phyloP scores from a whole-genome alignment of 2,888 invertebrate species.

The Nomada fucata region DNA sequence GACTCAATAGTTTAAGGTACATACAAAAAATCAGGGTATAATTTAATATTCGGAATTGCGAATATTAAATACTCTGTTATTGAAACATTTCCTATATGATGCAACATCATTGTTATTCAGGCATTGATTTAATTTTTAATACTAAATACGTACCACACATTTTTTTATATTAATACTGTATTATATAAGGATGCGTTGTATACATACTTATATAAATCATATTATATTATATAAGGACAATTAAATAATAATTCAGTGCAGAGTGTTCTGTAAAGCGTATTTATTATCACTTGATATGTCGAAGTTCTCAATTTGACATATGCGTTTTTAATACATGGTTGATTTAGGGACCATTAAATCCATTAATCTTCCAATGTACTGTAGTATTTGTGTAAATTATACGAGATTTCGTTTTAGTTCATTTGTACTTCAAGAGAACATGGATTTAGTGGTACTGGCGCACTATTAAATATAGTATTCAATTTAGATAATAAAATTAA shows the following conservation, averaged over 20 bases:
- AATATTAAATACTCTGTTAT: conserved; percentile 34
- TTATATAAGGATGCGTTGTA: conserved; percentile 18
- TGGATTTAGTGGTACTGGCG: background rate
- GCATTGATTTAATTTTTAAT: conserved; percentile 36
- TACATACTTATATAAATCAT: background rate
- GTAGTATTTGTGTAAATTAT: background rate
- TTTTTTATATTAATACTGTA: conserved; percentile 34
- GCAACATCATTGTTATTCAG: conserved; percentile 14
- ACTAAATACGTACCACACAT: conserved; percentile 26
- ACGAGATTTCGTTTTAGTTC: too few species aligned
- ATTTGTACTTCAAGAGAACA: background rate
- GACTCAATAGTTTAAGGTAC: conserved; percentile 13
- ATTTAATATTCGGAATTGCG: conserved; percentile 11
- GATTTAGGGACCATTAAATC: conserved; percentile 12
- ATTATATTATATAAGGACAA: conserved; percentile 14
- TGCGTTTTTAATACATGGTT: background rate
- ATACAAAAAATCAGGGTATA: conserved; percentile 9
- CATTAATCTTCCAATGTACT: conserved; percentile 22
- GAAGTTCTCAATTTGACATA: background rate
- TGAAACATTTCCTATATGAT: conserved; percentile 16
- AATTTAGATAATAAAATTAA: background rate
- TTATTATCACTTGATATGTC: background rate
- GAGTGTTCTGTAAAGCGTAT: conserved; percentile 18
- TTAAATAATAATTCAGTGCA: background rate
- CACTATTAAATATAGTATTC: background rate